Conservation (phyloP, 1,140 invertebrate genomes). For the Pantala flavescens region DNA sequence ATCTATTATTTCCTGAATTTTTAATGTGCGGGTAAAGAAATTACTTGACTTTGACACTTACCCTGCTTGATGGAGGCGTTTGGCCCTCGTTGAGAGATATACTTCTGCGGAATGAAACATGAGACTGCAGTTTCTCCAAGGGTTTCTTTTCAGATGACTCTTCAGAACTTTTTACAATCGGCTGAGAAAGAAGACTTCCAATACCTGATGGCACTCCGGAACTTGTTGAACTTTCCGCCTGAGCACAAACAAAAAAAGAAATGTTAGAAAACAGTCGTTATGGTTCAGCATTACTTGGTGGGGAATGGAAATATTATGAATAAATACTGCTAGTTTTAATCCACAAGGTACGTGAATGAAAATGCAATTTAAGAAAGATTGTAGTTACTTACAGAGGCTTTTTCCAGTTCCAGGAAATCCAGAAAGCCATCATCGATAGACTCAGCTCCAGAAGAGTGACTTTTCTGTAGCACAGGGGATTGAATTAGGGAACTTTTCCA, state of each 20-base stretch:
- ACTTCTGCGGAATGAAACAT: constrained; percentile 25
- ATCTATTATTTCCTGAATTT: no score
- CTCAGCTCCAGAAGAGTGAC: constrained; percentile 42
- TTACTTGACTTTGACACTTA: constrained; percentile 21
- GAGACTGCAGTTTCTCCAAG: constrained; percentile 19
- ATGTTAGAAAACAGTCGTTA: background rate
- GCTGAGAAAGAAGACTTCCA: constrained; percentile 24
- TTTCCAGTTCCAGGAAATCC: constrained; percentile 52
- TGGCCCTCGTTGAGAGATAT: constrained; percentile 27
- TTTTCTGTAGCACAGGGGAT: background rate
- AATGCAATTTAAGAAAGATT: no score
- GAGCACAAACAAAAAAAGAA: no score
- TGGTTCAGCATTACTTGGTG: constrained; percentile 27
- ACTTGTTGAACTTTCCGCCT: background rate
- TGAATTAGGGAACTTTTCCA: background rate
- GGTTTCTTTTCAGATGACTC: constrained; percentile 17
- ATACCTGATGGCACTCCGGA: constrained; percentile 24
- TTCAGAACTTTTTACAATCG: constrained; percentile 22
- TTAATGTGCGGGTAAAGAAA: no score
- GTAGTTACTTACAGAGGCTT: constrained; percentile 23
- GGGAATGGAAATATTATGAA: constrained; percentile 15
- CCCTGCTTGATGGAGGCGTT: constrained; percentile 19
- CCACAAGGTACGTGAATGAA: no score
- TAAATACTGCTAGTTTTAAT: background rate
- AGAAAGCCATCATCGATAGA: constrained; percentile 57